These are phyloP conservation scores for Hippocampus guttulatus DNA, from an alignment of 2,113 vertebrate species.

Conservation along the genomic window DNA sequence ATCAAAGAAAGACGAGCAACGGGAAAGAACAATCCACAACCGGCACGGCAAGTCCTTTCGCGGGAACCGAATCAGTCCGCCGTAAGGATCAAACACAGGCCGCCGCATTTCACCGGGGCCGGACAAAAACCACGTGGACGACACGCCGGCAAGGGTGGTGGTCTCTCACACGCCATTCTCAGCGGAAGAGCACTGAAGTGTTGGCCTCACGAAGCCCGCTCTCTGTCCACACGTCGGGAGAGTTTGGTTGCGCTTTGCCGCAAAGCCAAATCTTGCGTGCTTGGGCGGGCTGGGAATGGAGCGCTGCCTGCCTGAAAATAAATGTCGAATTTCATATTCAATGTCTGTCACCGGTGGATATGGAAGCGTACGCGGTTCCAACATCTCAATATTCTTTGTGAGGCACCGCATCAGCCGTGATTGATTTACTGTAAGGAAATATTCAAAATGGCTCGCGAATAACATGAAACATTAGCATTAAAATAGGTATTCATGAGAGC, in stretches of 20 bases:
- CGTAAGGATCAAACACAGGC: constrained; percentile 56
- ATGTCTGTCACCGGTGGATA: background rate
- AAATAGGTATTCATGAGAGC: constrained; percentile 43
- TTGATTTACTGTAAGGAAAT: constrained; percentile 48
- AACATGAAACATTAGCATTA: constrained; percentile 62
- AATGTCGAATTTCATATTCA: constrained; percentile 6
- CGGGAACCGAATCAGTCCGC: constrained; percentile 50
- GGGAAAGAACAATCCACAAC: constrained; percentile 54
- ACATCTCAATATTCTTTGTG: constrained; percentile 15
- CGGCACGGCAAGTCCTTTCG: constrained; percentile 54
- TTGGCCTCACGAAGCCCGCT: constrained; percentile 25
- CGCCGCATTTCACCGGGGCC: constrained; percentile 41
- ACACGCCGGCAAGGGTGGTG: constrained; percentile 1
- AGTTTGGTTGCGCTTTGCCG: constrained; percentile 28
- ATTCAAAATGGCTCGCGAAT: constrained; percentile 49
- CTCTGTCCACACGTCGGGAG: constrained; percentile 20
- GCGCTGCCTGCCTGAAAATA: background rate
- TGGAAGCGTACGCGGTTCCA: background rate
- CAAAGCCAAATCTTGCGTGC: constrained; percentile 1
- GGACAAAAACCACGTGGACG: constrained; percentile 39
- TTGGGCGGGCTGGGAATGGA: background rate
- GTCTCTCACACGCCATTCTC: constrained; percentile 32
- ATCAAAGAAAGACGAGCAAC: constrained; percentile 62
- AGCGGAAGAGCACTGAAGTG: constrained; percentile 19
- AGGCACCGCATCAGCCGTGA: constrained; percentile 23